Conservation (phyloP, 2,797 vertebrate species). For the Cacajao melanocephalus region DNA sequence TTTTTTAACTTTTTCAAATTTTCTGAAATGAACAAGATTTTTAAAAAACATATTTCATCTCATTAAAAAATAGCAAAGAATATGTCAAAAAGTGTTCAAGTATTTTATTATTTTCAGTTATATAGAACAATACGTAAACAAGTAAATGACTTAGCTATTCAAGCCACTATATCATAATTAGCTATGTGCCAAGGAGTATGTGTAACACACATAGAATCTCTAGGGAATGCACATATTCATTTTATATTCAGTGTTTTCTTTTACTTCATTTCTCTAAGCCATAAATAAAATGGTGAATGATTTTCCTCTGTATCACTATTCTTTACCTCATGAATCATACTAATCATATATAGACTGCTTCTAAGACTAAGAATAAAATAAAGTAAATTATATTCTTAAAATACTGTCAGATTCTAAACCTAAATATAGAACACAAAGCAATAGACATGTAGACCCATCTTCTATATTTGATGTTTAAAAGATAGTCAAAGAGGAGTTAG, state of each 20-base stretch:
- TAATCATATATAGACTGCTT: conserved; percentile 53
- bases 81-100: background rate
- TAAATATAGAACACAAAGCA: conserved; percentile 41
- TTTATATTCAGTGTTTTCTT: background rate
- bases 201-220: background rate
- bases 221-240: background rate
- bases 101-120: conserved; percentile 36
- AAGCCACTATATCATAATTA: background rate
- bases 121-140: conserved; percentile 12
- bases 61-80: background rate
- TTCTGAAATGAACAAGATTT: background rate
- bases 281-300: conserved; percentile 8
- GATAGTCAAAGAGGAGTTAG: background rate
- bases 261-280: background rate
- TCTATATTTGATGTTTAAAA: background rate
- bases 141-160: background rate
- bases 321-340: conserved; percentile 48
- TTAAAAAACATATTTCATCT: background rate
- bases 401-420: conserved; percentile 43
- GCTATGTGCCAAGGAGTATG: background rate
- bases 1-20: background rate
- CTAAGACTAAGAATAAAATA: conserved; percentile 53
- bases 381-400: conserved; percentile 53
- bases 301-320: conserved; percentile 21
- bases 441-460: background rate